Evolutionary conservation across 30 jellyfish, hydroid and myxozoan genomes (phyloP), one percentile per base, ranked within the genome.

Genomic region (Hydra vulgaris): DNA sequence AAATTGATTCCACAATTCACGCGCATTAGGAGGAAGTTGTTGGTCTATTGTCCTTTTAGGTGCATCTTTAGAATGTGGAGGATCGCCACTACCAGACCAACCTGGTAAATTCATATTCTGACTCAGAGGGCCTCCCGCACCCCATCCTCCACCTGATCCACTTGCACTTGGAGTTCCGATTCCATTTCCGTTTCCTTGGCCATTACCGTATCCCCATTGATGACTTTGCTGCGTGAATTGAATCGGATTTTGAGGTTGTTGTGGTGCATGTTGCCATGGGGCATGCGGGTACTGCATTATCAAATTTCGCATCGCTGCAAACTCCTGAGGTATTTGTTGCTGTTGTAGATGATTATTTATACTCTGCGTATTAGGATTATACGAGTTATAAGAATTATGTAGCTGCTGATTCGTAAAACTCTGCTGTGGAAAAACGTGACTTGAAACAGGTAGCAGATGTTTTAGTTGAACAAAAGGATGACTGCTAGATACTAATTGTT

Each of bases 131-230:
- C 85, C 85, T 23, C 85, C 85, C 5, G 85, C 54, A 15, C 85
- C 85, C 85, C 85, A 78, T 53, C 85, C 85, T 7, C 85, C 85
- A 52, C 85, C 85, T 12, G 85, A 78, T 23, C 85, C 85, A 78
- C 85, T 78, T 23, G 70, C 85, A 19, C 85, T 75, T 18, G 85
- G 76, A 23, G 79, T 53, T 24, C 85, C 85, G 0, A 52, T 54
- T 12, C 85, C 85, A 23, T 78, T 54, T 15, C 85, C 85, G 16
- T 78, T 54, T 27, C 85, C 85, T 18, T 78, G 66, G 7, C 85
- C 85, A 23, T 78, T 78, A n/a, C 85, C 85, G 7, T 21, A 78
- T 53, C 85, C 85, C 85, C 85, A 78, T 66, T 78, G 85, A 18
- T 78, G 85, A 23, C 66, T 53, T 20, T 78, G 85, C 53, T 18